These are phyloP conservation scores for Rhinolophus ferrumequinum DNA, from an alignment of 2,113 vertebrate genomes.

Conservation along the genomic window DNA sequence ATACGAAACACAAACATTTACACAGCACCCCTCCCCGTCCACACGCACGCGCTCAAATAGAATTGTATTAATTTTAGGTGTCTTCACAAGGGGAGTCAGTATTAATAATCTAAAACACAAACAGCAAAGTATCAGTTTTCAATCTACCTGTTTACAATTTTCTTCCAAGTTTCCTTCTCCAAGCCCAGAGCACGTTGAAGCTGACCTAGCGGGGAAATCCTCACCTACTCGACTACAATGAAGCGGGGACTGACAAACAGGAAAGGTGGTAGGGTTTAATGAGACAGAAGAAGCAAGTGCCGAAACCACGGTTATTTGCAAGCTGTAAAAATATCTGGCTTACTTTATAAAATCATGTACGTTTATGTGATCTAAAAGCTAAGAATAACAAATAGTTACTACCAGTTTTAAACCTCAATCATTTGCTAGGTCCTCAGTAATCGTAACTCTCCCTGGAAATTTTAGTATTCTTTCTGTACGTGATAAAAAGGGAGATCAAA, in stretches of 20 bases:
- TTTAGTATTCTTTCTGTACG: background rate
- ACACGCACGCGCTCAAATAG: background rate
- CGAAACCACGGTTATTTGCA: background rate
- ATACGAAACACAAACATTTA: background rate
- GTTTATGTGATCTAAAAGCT: background rate
- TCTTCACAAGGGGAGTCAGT: constrained; percentile 62
- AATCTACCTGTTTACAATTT: constrained; percentile 97
- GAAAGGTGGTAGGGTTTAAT: constrained; percentile 80
- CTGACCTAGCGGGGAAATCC: constrained; percentile 92
- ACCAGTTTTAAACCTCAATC: background rate
- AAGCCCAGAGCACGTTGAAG: constrained; percentile 90
- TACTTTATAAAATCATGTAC: background rate
- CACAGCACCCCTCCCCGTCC: background rate
- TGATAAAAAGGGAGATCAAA: background rate
- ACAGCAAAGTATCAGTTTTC: constrained; percentile 76
- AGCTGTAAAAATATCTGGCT: background rate
- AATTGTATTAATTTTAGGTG: constrained; percentile 64
- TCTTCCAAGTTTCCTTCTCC: constrained; percentile 95
- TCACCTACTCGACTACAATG: constrained; percentile 95
- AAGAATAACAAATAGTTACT: background rate
- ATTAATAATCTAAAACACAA: constrained; percentile 81
- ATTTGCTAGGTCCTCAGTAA: background rate
- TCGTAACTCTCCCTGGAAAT: background rate
- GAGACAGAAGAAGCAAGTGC: constrained; percentile 51
- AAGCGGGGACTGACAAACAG: constrained; percentile 89